These are phyloP conservation scores for Dasysyrphus tricinctus DNA, from an alignment of 2,888 invertebrate genomes.

Conservation along the genomic window DNA sequence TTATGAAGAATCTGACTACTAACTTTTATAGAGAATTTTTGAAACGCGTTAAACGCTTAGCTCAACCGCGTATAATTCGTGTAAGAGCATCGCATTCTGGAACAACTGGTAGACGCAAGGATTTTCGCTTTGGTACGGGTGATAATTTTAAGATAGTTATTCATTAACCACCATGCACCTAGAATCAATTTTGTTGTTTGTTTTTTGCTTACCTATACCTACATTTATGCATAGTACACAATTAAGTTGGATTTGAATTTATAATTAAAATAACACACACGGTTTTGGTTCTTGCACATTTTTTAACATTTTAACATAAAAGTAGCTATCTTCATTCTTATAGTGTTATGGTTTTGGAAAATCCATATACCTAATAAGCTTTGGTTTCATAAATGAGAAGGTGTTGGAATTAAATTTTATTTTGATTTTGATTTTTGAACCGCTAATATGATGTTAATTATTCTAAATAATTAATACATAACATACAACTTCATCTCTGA, in stretches of 20 bases:
- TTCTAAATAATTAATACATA: too few relatives aligned
- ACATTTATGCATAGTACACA: neutral
- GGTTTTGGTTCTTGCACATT: constrained; percentile 17
- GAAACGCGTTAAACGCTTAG: constrained; percentile 84
- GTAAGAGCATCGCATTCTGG: constrained; percentile 84
- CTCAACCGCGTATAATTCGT: constrained; percentile 85
- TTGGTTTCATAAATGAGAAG: too few relatives aligned
- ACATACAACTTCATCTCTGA: too few relatives aligned
- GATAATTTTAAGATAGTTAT: constrained; percentile 35
- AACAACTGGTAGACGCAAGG: constrained; percentile 81
- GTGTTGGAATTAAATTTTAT: too few relatives aligned
- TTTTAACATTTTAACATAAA: neutral
- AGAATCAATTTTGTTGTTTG: neutral
- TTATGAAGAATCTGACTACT: constrained; percentile 69
- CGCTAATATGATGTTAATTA: too few relatives aligned
- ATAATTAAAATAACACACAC: neutral
- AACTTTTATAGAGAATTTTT: constrained; percentile 76
- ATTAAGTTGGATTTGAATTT: neutral
- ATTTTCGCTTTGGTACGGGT: constrained; percentile 86
- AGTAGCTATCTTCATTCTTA: too few relatives aligned
- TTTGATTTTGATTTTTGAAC: too few relatives aligned
- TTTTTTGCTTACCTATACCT: neutral
- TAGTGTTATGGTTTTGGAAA: neutral
- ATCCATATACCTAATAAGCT: too few relatives aligned
- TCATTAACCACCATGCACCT: neutral